These are phyloP conservation scores for Drosophila asahinai DNA, from an alignment of 1,140 invertebrate species.

Conservation along the genomic window DNA sequence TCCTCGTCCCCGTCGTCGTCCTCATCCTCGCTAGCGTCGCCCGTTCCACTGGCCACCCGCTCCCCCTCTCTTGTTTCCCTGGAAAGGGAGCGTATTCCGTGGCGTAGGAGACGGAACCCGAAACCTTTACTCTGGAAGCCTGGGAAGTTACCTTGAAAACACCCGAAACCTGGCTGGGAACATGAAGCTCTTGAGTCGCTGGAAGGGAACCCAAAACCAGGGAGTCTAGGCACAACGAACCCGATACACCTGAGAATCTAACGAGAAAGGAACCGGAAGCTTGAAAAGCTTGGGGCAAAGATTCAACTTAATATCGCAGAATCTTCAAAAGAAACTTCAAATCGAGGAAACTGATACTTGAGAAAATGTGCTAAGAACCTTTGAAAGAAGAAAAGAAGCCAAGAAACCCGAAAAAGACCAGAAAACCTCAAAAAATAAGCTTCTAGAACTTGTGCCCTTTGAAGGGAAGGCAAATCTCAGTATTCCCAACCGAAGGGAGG, in stretches of 20 bases:
- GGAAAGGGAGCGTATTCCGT: not conserved
- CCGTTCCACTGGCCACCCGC: not conserved
- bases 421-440: too few species aligned
- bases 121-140: not conserved
- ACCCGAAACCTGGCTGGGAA: not conserved
- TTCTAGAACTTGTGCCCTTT: not conserved
- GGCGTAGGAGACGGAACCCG: not conserved
- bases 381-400: too few species aligned
- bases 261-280: not conserved
- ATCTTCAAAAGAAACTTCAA: too few species aligned
- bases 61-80: not conserved
- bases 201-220: not conserved
- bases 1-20: not conserved
- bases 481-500: not conserved
- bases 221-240: not conserved
- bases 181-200: conserved; percentile 1
- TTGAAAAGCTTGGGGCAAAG: too few species aligned
- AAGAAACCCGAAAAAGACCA: too few species aligned
- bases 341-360: not conserved
- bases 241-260: too few species aligned
- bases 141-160: not conserved
- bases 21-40: not conserved
- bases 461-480: too few species aligned
- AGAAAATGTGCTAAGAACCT: too few species aligned
- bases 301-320: too few species aligned